phyloP scores from a whole-genome alignment of 2,888 invertebrate species.

The Emmelina monodactyla region DNA sequence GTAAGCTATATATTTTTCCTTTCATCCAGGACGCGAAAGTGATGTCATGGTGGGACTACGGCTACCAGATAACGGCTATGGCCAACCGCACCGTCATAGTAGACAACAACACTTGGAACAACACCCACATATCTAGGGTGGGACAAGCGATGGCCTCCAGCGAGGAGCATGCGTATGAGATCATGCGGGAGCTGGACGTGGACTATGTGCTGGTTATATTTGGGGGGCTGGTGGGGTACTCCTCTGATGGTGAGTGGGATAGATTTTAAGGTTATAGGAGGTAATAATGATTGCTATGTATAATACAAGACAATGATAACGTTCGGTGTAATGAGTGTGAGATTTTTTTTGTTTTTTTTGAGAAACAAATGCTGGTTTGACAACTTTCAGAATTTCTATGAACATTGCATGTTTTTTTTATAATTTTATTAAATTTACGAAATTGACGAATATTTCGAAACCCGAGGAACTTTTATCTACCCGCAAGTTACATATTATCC shows the following conservation, averaged over 20 bases:
- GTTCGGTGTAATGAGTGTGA: too few species aligned
- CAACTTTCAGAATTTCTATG: too few species aligned
- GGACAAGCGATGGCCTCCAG: conserved; percentile 98
- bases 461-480: too few species aligned
- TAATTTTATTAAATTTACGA: too few species aligned
- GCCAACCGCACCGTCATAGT: conserved; percentile 97
- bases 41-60: conserved; percentile 99
- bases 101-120: conserved; percentile 99
- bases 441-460: too few species aligned
- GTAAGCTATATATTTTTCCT: neutral
- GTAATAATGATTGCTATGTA: too few species aligned
- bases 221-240: conserved; percentile 98
- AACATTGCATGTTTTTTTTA: too few species aligned
- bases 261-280: too few species aligned
- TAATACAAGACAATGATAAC: too few species aligned
- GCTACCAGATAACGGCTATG: conserved; percentile 99
- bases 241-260: conserved; percentile 83
- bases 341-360: too few species aligned
- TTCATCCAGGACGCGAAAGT: conserved; percentile 83
- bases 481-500: too few species aligned
- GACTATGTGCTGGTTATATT: conserved; percentile 98
- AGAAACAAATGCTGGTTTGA: too few species aligned
- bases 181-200: conserved; percentile 96
- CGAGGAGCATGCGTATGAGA: conserved; percentile 97
- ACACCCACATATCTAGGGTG: conserved; percentile 97